phyloP scores from a whole-genome alignment of 2,888 invertebrate genomes.

The Dioctria rufipes region DNA sequence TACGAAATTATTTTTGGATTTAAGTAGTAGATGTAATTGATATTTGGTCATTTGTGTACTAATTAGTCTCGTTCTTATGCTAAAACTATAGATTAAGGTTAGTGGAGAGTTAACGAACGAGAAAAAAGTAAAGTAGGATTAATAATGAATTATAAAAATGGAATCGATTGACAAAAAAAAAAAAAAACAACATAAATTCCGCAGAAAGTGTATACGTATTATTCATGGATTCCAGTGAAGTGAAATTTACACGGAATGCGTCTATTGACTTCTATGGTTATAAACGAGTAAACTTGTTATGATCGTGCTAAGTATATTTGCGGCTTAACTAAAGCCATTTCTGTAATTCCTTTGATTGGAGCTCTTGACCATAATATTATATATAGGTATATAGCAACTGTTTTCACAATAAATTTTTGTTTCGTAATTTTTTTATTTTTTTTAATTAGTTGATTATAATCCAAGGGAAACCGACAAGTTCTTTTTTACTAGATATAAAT shows the following conservation, averaged over 20 bases:
- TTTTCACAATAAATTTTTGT: conserved; percentile 34
- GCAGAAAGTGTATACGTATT: not conserved
- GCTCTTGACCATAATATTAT: not conserved
- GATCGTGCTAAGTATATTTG: conserved; percentile 4
- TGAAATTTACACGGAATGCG: conserved; percentile 20
- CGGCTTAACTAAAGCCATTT: conserved; percentile 15
- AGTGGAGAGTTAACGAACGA: not conserved
- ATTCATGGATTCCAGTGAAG: not conserved
- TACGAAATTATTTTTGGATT: no score
- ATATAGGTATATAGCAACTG: conserved; percentile 1
- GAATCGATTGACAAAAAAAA: not conserved
- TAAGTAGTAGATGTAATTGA: no score
- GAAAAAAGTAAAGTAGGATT: not conserved
- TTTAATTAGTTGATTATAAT: no score
- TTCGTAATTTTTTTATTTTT: conserved; percentile 23
- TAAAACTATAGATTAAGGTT: not conserved
- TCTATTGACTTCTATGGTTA: conserved; percentile 19
- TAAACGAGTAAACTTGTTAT: conserved; percentile 22
- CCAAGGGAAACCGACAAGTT: no score
- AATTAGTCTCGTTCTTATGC: no score
- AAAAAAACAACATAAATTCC: not conserved
- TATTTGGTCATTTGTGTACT: no score
- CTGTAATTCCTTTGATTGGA: not conserved
- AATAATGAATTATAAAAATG: not conserved
- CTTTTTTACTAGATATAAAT: no score